These are phyloP conservation scores for Psylliodes chrysocephalus DNA, from an alignment of 2,888 invertebrate species.

Conservation along the genomic window DNA sequence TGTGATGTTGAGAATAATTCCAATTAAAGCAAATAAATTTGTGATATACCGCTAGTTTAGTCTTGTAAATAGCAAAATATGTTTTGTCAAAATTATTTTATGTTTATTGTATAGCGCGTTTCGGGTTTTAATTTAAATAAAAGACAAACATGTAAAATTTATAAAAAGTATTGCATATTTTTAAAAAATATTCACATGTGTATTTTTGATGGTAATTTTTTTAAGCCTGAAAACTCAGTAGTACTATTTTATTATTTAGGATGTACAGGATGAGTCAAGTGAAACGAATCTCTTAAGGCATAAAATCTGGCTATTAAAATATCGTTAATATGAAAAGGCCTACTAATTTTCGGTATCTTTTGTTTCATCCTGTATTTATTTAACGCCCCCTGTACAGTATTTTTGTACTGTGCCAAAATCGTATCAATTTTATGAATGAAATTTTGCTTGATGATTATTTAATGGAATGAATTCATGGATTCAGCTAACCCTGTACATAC, in stretches of 20 bases:
- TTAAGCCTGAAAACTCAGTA: not conserved
- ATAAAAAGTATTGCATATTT: no score
- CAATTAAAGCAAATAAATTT: constrained; percentile 63
- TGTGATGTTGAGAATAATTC: constrained; percentile 62
- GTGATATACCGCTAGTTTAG: constrained; percentile 60
- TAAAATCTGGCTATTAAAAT: no score
- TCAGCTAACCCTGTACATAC: constrained; percentile 52
- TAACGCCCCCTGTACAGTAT: constrained; percentile 51
- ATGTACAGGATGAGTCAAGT: no score
- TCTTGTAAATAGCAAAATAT: constrained; percentile 52
- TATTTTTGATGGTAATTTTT: no score
- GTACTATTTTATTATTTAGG: not conserved
- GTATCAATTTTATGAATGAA: constrained; percentile 36
- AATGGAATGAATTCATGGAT: constrained; percentile 24
- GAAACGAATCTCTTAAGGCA: no score
- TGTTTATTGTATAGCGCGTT: constrained; percentile 23
- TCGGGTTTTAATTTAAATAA: constrained; percentile 6
- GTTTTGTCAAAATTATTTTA: constrained; percentile 46
- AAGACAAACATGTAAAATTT: not conserved
- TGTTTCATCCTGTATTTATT: not conserved
- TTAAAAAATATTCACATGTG: no score
- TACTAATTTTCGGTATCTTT: not conserved
- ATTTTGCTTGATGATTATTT: constrained; percentile 29
- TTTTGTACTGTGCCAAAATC: constrained; percentile 61
- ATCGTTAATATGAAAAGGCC: no score